A percentile compares a stretch with the other conserved stretches of the same genome.
These are phyloP conservation scores for Mesocentrotus franciscanus DNA, from an alignment of 53 echinoderm and acorn worm species.

Conservation along the genomic window DNA sequence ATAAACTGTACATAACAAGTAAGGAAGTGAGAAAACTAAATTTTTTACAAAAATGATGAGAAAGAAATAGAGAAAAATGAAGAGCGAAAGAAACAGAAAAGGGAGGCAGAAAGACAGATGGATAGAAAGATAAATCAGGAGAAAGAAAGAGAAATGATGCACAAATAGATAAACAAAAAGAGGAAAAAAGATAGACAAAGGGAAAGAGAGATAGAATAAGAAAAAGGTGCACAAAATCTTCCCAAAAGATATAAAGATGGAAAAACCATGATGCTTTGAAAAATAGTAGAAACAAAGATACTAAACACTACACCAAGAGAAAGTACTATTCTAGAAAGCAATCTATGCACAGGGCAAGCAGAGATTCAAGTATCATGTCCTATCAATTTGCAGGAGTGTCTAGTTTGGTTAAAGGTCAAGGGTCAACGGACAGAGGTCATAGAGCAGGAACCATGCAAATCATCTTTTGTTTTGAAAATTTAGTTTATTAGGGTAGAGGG, in stretches of 20 bases:
- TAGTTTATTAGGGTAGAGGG: not conserved
- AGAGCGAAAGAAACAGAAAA: not conserved
- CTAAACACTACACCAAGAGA: slow-evolving; percentile 8
- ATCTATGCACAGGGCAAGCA: not conserved
- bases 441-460: slow-evolving; percentile 20
- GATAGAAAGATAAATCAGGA: not conserved
- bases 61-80: no score
- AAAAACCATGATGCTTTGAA: not conserved
- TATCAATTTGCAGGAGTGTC: not conserved
- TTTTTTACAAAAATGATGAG: no score
- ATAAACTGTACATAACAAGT: no score
- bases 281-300: not conserved
- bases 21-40: no score
- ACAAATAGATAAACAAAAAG: not conserved
- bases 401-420: slow-evolving; percentile 4
- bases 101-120: not conserved
- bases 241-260: not conserved
- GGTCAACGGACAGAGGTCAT: slow-evolving; percentile 49
- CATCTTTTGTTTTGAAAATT: not conserved
- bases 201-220: not conserved
- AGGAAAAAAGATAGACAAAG: not conserved
- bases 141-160: not conserved
- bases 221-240: not conserved
- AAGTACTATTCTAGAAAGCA: not conserved
- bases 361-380: not conserved